Evolutionary conservation across 1,140 invertebrate genomes (phyloP).

Genomic region (Zaprionus nigranus): DNA sequence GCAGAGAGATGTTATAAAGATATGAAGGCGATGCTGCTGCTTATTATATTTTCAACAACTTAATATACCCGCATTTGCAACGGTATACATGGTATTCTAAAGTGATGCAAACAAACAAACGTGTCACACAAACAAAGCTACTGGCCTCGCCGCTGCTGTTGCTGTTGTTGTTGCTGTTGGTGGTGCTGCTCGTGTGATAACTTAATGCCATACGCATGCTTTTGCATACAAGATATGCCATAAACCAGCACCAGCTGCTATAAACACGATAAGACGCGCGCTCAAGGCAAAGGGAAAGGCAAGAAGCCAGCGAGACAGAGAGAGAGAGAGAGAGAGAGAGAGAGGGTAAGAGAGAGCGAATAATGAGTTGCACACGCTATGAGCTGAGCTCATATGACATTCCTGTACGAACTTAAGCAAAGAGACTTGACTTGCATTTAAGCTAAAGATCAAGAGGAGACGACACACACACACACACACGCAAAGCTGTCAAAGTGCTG

Average conservation of each 20-base stretch:
- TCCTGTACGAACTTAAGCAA: background rate
- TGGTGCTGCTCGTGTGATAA: slow-evolving; percentile 60
- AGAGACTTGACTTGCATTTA: background rate
- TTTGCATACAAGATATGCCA: slow-evolving; percentile 40
- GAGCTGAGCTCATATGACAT: slow-evolving; percentile 9
- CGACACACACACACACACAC: no score
- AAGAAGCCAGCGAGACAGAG: background rate
- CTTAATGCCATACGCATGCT: slow-evolving; percentile 75
- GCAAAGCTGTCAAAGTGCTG: background rate
- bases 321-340: background rate
- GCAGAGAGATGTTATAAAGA: no score
- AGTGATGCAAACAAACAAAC: slow-evolving; percentile 53
- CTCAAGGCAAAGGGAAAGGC: background rate
- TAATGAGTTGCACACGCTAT: slow-evolving; percentile 1
- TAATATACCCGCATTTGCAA: background rate
- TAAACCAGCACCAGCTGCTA: slow-evolving; percentile 27
- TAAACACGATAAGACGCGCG: slow-evolving; percentile 17
- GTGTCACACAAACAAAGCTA: slow-evolving; percentile 46
- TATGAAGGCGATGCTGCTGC: no score
- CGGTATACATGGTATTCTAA: background rate
- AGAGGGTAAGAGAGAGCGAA: background rate
- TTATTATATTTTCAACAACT: background rate
- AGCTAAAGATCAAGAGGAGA: background rate
- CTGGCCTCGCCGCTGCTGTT: background rate
- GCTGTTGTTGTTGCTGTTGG: slow-evolving; percentile 21